A percentile compares a stretch with the other conserved stretches of the same genome.
These are phyloP conservation scores for Intellagama lesueurii DNA, from an alignment of 2,797 vertebrate genomes.

Conservation along the genomic window DNA sequence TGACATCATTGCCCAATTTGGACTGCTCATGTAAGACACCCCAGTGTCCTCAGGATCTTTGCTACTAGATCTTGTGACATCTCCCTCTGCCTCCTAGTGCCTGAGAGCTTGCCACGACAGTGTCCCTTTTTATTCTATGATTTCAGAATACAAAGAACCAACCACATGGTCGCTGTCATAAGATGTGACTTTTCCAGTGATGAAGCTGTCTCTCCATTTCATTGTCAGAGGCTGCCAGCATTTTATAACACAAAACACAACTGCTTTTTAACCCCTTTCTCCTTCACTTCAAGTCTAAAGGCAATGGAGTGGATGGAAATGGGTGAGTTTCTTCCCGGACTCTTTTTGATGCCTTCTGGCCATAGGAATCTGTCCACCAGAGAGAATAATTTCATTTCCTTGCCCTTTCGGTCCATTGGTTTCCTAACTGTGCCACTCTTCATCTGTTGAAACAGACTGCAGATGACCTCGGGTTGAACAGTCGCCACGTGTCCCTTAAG, in stretches of 20 bases:
- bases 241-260: neutral
- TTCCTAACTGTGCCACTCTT: neutral
- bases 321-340: neutral
- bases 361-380: neutral
- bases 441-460: neutral
- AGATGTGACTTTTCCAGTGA: neutral
- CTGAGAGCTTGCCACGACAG: too few relatives aligned
- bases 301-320: neutral
- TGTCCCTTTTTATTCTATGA: neutral
- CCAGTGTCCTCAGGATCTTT: conserved; percentile 18
- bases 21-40: conserved; percentile 10
- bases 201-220: neutral
- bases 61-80: neutral
- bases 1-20: neutral
- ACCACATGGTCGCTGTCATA: neutral
- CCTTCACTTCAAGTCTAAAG: neutral
- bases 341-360: neutral
- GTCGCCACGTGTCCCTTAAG: neutral
- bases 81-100: neutral
- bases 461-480: neutral
- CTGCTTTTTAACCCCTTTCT: neutral
- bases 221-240: neutral
- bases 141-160: neutral
- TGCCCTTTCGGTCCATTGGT: neutral
- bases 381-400: neutral